Percentiles rank a stretch among this genome's conserved stretches.
phyloP scores from a whole-genome alignment of 2,888 invertebrate species.

The Germaria angustata region DNA sequence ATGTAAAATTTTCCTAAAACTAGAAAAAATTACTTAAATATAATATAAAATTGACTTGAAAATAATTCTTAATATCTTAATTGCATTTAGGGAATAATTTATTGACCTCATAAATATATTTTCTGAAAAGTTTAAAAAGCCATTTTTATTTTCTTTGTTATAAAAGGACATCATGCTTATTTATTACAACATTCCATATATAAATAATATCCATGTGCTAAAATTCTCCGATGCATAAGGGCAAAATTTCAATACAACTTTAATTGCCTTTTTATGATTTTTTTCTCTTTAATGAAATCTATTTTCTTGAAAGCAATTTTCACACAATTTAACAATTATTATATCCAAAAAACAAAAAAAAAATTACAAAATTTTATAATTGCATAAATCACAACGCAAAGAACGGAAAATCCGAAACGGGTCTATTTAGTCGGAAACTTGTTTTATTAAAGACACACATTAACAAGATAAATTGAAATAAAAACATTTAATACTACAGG shows the following conservation, averaged over 20 bases:
- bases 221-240: neutral
- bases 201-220: neutral
- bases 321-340: slow-evolving; percentile 37
- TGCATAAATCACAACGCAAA: slow-evolving; percentile 8
- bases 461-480: slow-evolving; percentile 6
- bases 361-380: neutral
- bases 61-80: too few relatives aligned
- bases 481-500: slow-evolving; percentile 40
- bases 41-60: too few relatives aligned
- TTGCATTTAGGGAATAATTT: too few relatives aligned
- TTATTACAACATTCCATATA: neutral
- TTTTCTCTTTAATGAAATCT: neutral
- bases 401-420: slow-evolving; percentile 14
- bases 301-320: slow-evolving; percentile 27
- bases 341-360: neutral
- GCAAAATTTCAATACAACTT: neutral
- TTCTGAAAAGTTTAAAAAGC: too few relatives aligned
- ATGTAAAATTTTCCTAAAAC: too few relatives aligned
- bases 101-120: too few relatives aligned
- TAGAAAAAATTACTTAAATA: too few relatives aligned
- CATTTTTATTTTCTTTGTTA: too few relatives aligned
- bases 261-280: slow-evolving; percentile 6
- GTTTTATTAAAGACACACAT: slow-evolving; percentile 1
- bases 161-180: slow-evolving; percentile 26
- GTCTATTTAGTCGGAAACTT: neutral